These are phyloP conservation scores for Tiliqua scincoides DNA, from an alignment of 2,113 vertebrate species.

Conservation along the genomic window DNA sequence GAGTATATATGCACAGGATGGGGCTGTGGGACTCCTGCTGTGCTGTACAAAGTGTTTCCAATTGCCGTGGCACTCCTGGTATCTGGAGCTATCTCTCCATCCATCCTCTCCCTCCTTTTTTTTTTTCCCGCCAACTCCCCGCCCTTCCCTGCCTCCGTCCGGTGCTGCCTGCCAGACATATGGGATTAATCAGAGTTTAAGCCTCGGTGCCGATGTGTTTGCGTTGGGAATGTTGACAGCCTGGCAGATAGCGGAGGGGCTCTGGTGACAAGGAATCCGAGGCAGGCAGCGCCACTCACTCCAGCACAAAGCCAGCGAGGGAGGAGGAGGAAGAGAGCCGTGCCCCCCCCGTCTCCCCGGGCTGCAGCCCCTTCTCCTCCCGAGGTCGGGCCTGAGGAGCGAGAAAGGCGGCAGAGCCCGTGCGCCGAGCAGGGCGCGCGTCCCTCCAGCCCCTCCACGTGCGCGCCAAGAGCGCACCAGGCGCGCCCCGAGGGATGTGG, in stretches of 20 bases:
- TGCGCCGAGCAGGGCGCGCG: too few relatives aligned
- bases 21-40: too few relatives aligned
- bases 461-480: slow-evolving; percentile 46
- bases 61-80: slow-evolving; percentile 77
- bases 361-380: slow-evolving; percentile 46
- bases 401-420: too few relatives aligned
- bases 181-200: slow-evolving; percentile 82
- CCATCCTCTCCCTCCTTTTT: slow-evolving; percentile 5
- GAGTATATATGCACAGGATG: too few relatives aligned
- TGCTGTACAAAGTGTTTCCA: slow-evolving; percentile 71
- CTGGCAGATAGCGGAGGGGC: slow-evolving; percentile 78
- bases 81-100: slow-evolving; percentile 70
- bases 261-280: slow-evolving; percentile 80
- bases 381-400: slow-evolving; percentile 49
- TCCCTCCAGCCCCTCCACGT: slow-evolving; percentile 11
- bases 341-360: too few relatives aligned
- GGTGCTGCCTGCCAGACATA: slow-evolving; percentile 77
- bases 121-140: slow-evolving; percentile 44
- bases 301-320: slow-evolving; percentile 65
- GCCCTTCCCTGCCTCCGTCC: slow-evolving; percentile 58
- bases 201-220: slow-evolving; percentile 80
- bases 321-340: slow-evolving; percentile 35
- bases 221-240: slow-evolving; percentile 85
- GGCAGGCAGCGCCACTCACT: slow-evolving; percentile 70
- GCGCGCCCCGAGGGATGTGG: slow-evolving; percentile 72